Conservation (phyloP, 2,888 invertebrate species). For the Uropetala carovei region DNA sequence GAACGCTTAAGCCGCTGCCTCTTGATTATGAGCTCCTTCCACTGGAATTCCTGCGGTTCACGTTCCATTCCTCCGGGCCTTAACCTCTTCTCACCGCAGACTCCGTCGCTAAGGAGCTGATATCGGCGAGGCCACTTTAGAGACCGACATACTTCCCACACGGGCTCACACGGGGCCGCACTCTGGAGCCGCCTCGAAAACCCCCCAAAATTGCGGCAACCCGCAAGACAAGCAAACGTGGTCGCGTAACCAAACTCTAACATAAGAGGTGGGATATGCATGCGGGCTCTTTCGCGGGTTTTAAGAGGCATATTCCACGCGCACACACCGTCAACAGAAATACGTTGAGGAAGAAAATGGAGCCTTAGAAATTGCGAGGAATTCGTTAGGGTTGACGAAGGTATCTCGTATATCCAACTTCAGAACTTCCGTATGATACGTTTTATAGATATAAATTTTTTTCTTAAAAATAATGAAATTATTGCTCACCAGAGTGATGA, state of each 20-base stretch:
- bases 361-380: too few species aligned
- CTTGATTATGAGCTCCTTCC: not conserved
- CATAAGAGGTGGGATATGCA: not conserved
- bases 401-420: too few species aligned
- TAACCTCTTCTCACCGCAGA: conserved; percentile 11
- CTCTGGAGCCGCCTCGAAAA: not conserved
- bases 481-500: too few species aligned
- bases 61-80: conserved; percentile 34
- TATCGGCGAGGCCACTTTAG: conserved; percentile 53
- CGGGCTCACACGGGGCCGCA: not conserved
- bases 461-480: too few species aligned
- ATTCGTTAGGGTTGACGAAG: too few species aligned
- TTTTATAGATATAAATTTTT: too few species aligned
- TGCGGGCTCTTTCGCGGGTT: not conserved
- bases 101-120: conserved; percentile 53
- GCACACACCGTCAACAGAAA: too few species aligned
- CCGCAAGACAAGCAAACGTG: conserved; percentile 46
- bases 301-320: not conserved
- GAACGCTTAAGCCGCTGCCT: not conserved
- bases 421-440: too few species aligned
- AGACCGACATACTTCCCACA: not conserved
- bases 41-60: conserved; percentile 43
- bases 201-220: conserved; percentile 41
- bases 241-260: conserved; percentile 11
- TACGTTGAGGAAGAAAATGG: too few species aligned